These are phyloP conservation scores for Luffia ferchaultella DNA, from an alignment of 2,888 invertebrate genomes.

Conservation along the genomic window DNA sequence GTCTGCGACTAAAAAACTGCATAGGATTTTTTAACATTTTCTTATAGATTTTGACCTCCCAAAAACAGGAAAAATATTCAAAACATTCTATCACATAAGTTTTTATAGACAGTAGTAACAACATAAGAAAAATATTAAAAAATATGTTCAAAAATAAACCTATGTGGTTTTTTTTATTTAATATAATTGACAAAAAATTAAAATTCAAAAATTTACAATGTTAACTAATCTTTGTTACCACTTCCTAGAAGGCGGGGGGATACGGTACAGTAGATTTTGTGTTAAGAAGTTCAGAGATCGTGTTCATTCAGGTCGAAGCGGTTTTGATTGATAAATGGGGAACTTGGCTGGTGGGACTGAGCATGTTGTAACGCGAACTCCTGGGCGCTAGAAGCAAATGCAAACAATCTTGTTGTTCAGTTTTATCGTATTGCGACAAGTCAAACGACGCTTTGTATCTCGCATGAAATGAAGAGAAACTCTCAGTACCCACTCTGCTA, in stretches of 20 bases:
- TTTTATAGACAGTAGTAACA: too few relatives aligned
- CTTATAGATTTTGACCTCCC: conserved; percentile 3
- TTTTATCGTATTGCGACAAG: neutral
- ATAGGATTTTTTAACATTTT: conserved; percentile 4
- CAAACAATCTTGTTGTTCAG: neutral
- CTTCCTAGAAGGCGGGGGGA: neutral
- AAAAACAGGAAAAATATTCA: neutral
- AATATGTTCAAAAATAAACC: conserved; percentile 1
- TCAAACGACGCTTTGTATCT: neutral
- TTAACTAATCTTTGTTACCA: neutral
- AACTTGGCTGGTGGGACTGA: too few relatives aligned
- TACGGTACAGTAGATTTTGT: neutral
- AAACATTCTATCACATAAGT: conserved; percentile 2
- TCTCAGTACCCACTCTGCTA: neutral
- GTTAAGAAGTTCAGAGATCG: too few relatives aligned
- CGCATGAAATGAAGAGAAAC: neutral
- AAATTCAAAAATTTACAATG: neutral
- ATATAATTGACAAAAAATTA: conserved; percentile 1
- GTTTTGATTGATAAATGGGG: too few relatives aligned
- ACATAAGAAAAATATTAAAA: too few relatives aligned
- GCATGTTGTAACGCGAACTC: neutral
- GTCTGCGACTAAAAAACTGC: conserved; percentile 5
- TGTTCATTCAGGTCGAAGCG: too few relatives aligned
- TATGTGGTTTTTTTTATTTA: neutral
- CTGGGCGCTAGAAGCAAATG: neutral